Evolutionary conservation across 2,888 invertebrate species (phyloP), one percentile per base, ranked within the genome.

Genomic region (Candidula unifasciata): DNA sequence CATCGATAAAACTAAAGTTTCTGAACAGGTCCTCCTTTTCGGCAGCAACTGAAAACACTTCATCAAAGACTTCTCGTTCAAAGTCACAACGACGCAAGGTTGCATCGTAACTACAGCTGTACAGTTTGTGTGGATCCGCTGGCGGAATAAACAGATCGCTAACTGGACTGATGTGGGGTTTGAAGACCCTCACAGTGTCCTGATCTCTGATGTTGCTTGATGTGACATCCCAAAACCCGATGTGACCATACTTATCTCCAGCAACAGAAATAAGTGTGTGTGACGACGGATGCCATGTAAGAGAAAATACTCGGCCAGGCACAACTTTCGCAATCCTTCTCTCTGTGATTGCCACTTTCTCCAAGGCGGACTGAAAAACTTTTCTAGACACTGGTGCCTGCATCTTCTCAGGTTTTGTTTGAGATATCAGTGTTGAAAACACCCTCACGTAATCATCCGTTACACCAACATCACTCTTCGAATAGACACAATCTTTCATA

Each of bases 31-130:
- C 87, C 73, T 90, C 89, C 24, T 90, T 89, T 35, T 92, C 90
- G 37, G 91, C 91, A 82, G 91, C 89, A 76, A 91, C 90, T 13
- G 90, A 89, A 88, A 92, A 94, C 16, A 93, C 94, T 89, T 92
- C 91, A 78, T 92, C 90, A 90, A 94, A 94, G 3, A 91, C 86
- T 21, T 89, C 89, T 66, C 89, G 92, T 64, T 92, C 89, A 76
- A 94, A 85, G 89, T 94, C 93, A 57, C 93, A 91, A 85, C 92
- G 89, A 64, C 94, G 89, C 8, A 94, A 88, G 5, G 93, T 92
- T 0, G 94, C 94, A 89, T 94, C 94, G 87, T 94, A 94, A 73
- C 94, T 93, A 83, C 92, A 91, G 24, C 92, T 89, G 85, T 90
- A 90, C 6, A 93, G 66, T 69, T 91, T 89, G 5, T 89, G 85